Conservation (phyloP, 2,797 vertebrate genomes). For the Phalloptychus januarius region DNA sequence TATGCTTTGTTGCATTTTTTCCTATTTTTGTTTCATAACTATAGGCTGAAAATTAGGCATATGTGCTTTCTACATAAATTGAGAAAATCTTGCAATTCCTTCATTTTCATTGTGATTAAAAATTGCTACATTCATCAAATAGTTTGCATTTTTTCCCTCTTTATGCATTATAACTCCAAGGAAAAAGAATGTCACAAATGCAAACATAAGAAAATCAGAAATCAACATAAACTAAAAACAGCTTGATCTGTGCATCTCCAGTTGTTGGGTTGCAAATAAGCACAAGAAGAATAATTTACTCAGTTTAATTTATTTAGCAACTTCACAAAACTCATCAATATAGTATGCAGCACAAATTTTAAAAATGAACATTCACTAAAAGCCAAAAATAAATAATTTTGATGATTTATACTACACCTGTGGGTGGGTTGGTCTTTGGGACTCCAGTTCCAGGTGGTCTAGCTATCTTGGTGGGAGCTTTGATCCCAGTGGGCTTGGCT, state of each 20-base stretch:
- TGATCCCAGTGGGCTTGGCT: slow-evolving; percentile 92
- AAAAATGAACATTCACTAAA: not conserved
- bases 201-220: not conserved
- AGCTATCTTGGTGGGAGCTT: slow-evolving; percentile 92
- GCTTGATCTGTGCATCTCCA: not conserved
- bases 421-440: slow-evolving; percentile 77
- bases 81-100: not conserved
- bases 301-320: not conserved
- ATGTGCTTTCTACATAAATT: not conserved
- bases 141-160: not conserved
- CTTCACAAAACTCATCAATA: not conserved
- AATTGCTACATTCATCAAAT: not conserved
- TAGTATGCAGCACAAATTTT: not conserved
- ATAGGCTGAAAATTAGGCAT: not conserved
- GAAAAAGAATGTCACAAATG: not conserved
- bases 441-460: slow-evolving; percentile 79
- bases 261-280: not conserved
- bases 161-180: not conserved
- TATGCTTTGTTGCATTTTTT: not conserved
- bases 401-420: slow-evolving; percentile 62
- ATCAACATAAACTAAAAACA: not conserved
- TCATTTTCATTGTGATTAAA: not conserved
- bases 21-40: not conserved
- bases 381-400: not conserved
- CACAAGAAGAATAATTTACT: not conserved